A percentile compares a stretch with the other conserved stretches of the same genome.
phyloP scores from a whole-genome alignment of 1,140 invertebrate genomes.

The Lysiphlebus fabarum region DNA sequence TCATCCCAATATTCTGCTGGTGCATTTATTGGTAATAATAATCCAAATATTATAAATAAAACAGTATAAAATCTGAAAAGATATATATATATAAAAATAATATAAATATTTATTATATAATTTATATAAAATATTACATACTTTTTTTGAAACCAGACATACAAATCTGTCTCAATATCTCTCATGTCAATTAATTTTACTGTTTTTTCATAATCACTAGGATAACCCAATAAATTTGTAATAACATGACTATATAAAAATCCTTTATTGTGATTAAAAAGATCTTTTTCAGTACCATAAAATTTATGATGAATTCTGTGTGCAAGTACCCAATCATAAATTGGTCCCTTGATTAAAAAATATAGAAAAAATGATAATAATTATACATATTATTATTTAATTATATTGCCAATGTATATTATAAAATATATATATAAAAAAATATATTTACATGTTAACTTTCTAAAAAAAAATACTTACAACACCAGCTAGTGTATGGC shows the following conservation, averaged over 20 bases:
- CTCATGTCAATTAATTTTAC: constrained; percentile 76
- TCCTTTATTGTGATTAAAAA: constrained; percentile 81
- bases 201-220: constrained; percentile 68
- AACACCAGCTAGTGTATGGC: constrained; percentile 79
- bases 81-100: too few species aligned
- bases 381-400: constrained; percentile 1
- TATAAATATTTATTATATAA: not conserved
- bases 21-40: constrained; percentile 70
- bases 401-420: not conserved
- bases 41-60: constrained; percentile 62
- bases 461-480: constrained; percentile 54
- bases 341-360: constrained; percentile 61
- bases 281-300: constrained; percentile 85
- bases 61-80: constrained; percentile 70
- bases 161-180: constrained; percentile 79
- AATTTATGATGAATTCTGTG: constrained; percentile 90
- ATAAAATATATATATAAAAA: not conserved
- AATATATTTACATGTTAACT: not conserved
- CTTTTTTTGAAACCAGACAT: constrained; percentile 83
- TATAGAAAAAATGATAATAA: constrained; percentile 7
- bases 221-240: constrained; percentile 65
- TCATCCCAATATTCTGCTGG: constrained; percentile 75
- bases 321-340: constrained; percentile 74
- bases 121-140: not conserved
- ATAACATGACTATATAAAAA: constrained; percentile 83